Base-by-base conservation (phyloP, 2,888 invertebrate species). In the Pilophorus perplexus region DNA sequence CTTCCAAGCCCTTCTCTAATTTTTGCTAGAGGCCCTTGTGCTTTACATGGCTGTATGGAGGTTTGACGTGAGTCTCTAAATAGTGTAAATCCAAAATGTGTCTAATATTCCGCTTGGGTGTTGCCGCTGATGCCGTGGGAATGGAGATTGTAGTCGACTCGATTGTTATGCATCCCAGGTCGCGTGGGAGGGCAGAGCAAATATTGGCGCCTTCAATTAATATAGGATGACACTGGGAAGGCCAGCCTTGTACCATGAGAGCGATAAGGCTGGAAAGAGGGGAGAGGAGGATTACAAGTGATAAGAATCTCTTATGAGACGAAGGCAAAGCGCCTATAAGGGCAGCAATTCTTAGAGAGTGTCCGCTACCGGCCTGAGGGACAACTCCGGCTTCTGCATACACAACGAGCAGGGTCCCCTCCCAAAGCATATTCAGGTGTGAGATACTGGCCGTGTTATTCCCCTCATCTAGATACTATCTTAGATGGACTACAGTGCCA, bases 121-220 rank as follows among this genome's bases (percentile, higher is more conserved):
- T 33, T 33, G 12, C 33, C 33, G 33, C 12, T 33, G 33, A 12
- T 12, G 12, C 12, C 12, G 33, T 33, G 33, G 27, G 38, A 3
- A 55, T 55, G 22, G 27, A 38, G 55, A 20, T 28, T 33, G 38
- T 40, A 18, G 2, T 42, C 27, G 22, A 22, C 59, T 59, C n/a
- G 42, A 16, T 59, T 59, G 25, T 42, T 59, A 59, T 59, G 38
- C 42, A 59, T 40, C 23, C 27, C n/a, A 33, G 14, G 59, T 55
- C 38, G 38, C 38, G 33, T 20, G 5, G 38, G 12, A 27, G 38
- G 12, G 38, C 25, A 14, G 38, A 55, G 16, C 40, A 42, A 52
- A 59, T 59, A 59, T 59, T 59, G 59, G 59, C 59, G 59, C 59
- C 59, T 59, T 59, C 59, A 42, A 59, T 59, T 40, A 59, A 59